Evolutionary conservation across 1,140 invertebrate species (phyloP).

Genomic region (Teleopsis dalmanni): DNA sequence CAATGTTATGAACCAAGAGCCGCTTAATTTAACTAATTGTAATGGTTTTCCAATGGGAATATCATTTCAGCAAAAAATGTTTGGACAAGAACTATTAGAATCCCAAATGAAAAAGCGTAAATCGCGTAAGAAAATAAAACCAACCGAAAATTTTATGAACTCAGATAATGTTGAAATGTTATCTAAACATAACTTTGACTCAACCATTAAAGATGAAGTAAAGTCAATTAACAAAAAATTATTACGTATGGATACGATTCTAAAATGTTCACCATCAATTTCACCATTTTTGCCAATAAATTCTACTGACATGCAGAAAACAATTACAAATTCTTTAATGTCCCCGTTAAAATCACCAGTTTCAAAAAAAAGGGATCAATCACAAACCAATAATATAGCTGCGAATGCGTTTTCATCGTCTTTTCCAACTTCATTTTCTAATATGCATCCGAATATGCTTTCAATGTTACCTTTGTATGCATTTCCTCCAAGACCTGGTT

Average conservation of each 20-base stretch:
- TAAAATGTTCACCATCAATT: conserved; percentile 5
- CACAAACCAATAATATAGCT: not conserved
- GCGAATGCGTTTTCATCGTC: not conserved
- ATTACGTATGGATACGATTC: conserved; percentile 13
- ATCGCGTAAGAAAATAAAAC: not conserved
- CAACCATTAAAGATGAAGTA: conserved; percentile 8
- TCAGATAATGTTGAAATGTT: not conserved
- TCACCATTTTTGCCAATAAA: not conserved
- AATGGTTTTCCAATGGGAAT: not conserved
- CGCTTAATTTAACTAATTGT: not conserved
- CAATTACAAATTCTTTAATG: not conserved
- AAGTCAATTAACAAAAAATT: conserved; percentile 14
- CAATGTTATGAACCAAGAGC: not conserved
- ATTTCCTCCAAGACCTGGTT: conserved; percentile 55
- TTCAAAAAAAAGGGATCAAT: not conserved
- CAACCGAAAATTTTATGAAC: not conserved
- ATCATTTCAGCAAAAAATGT: not conserved
- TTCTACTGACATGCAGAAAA: not conserved
- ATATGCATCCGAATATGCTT: conserved; percentile 5
- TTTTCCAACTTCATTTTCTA: not conserved
- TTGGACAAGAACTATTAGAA: not conserved
- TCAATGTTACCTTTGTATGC: conserved; percentile 19
- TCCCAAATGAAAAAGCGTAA: not conserved
- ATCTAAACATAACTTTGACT: not conserved
- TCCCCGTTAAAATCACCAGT: not conserved